Conservation (phyloP, 2,113 vertebrate genomes). For the Odontophorus gujanensis region DNA sequence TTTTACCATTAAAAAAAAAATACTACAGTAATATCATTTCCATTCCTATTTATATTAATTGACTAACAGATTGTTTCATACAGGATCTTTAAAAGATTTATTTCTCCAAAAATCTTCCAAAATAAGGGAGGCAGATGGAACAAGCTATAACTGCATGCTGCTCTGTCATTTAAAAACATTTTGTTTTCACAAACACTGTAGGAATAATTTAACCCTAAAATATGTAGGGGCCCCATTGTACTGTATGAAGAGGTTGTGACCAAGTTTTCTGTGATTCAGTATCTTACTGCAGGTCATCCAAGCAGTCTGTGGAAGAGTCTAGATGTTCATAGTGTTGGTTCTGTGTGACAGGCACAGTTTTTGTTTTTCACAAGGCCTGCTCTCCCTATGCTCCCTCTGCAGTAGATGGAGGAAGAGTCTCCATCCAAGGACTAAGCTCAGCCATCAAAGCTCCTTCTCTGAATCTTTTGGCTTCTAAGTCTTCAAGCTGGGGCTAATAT, state of each 20-base stretch:
- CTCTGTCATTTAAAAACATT: conserved; percentile 14
- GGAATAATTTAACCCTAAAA: not conserved
- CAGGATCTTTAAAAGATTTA: conserved; percentile 53
- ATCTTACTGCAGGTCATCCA: not conserved
- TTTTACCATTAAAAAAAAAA: conserved; percentile 63
- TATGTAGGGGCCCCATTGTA: not conserved
- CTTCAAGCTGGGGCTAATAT: not conserved
- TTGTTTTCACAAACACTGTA: not conserved
- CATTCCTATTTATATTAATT: conserved; percentile 71
- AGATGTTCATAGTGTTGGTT: not conserved
- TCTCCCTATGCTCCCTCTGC: not conserved
- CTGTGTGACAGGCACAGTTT: not conserved
- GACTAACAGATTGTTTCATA: conserved; percentile 59
- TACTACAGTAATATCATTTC: conserved; percentile 59
- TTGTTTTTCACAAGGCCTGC: not conserved
- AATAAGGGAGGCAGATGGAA: conserved; percentile 52
- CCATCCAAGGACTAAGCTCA: not conserved
- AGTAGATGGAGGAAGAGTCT: not conserved
- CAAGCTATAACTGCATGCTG: not conserved
- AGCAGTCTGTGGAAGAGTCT: not conserved
- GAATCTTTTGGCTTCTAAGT: not conserved
- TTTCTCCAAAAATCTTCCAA: conserved; percentile 62
- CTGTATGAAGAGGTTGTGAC: not conserved
- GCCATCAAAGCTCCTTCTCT: not conserved
- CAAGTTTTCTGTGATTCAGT: not conserved